These are phyloP conservation scores for Nothobranchius kuhntae DNA, from an alignment of 2,113 vertebrate species.

Conservation along the genomic window DNA sequence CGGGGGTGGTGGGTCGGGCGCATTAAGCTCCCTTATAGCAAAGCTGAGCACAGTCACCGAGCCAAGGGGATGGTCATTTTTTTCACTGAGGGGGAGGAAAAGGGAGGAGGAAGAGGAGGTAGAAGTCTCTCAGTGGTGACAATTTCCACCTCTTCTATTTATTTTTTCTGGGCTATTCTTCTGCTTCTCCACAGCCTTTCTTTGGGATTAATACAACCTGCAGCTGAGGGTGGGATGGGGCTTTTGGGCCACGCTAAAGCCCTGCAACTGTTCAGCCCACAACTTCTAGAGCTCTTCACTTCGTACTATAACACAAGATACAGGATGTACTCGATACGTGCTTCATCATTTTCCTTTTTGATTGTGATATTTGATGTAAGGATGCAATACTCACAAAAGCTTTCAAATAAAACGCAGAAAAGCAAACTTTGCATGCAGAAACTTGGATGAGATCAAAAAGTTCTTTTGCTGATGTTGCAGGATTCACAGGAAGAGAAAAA, in stretches of 20 bases:
- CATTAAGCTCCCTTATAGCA: constrained; percentile 80
- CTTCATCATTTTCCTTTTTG: neutral
- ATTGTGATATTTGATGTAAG: neutral
- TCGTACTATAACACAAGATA: constrained; percentile 13
- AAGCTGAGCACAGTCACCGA: constrained; percentile 75
- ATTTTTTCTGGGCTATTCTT: constrained; percentile 63
- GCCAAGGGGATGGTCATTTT: constrained; percentile 84
- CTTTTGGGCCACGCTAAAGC: constrained; percentile 72
- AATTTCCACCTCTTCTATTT: constrained; percentile 75
- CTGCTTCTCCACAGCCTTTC: constrained; percentile 61
- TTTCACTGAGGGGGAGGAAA: constrained; percentile 58
- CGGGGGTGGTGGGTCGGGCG: constrained; percentile 84
- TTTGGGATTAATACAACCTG: constrained; percentile 76
- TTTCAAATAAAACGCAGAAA: neutral
- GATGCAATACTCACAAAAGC: neutral
- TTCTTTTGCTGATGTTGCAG: neutral
- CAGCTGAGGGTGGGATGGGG: constrained; percentile 60
- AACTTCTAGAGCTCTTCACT: constrained; percentile 53
- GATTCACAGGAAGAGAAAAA: constrained; percentile 11
- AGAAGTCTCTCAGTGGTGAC: constrained; percentile 71
- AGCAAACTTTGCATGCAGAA: neutral
- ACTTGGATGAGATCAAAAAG: neutral
- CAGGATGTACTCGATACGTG: neutral
- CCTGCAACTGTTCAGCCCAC: constrained; percentile 43
- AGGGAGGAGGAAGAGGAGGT: constrained; percentile 5